Evolutionary conservation across 2,113 vertebrate genomes (phyloP), one percentile per base, ranked within the genome.

Genomic region (Catagonus wagneri): DNA sequence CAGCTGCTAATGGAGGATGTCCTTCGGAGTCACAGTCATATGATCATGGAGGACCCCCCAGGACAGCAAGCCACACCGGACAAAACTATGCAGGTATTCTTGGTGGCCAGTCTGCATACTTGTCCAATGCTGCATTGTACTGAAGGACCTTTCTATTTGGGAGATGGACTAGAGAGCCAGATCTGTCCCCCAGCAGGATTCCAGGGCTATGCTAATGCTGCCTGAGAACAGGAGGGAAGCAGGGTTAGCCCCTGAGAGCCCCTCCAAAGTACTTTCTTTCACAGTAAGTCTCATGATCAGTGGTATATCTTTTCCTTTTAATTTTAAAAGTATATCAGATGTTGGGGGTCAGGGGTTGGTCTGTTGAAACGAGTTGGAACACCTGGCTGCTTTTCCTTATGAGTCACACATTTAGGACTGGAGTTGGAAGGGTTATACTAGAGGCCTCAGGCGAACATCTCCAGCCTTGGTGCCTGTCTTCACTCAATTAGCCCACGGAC

Each of bases 1-100:
- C 98, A 98, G 0, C 98, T 99, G 85, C 96, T 98, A 22, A 90
- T 98, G 98, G 98, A 99, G 92, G 98, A 98, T 60, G 95, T 99
- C 9, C 97, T 99, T 79, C 97, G 97, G 95, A 97, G 93, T 20
- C 97, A 95, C 79, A 58, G 34, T 11, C 23, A 93, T 32, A 34
- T 27, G 11, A 65, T 25, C 71, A 2, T 87, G 89, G 94, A 97
- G 52, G 83, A 69, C 50, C 60, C 29, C 2, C n/a, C 83, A 20
- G 81, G 94, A 81, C 9, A 12, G 72, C 90, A 97, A 68, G 71
- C 76, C 61, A 86, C 44, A 0, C 16, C 16, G 54, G 75, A 85
- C 58, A 79, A 79, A 80, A 78, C 81, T 50, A 89, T 96, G 86
- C 95, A 98, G 98, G 90, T 98, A 78, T 89, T 25, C 96, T 68